These are phyloP conservation scores for Mohoua ochrocephala DNA, from an alignment of 2,113 vertebrate genomes.

Conservation along the genomic window DNA sequence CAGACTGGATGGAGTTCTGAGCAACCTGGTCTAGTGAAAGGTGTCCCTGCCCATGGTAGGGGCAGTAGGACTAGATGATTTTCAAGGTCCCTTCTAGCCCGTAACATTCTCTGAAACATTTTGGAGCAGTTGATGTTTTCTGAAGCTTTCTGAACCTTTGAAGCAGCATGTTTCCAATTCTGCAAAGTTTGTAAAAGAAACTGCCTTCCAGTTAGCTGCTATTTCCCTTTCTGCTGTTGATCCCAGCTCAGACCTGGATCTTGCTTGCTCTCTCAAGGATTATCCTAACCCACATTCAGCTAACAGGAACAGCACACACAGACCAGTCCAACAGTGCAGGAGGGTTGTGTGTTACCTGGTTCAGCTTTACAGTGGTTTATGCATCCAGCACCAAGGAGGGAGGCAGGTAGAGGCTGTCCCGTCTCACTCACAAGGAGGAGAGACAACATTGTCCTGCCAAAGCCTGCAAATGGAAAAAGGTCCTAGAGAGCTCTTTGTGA, in stretches of 20 bases:
- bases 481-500: not conserved
- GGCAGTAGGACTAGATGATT: not conserved
- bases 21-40: not conserved
- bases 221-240: not conserved
- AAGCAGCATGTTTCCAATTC: not conserved
- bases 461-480: not conserved
- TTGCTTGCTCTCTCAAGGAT: not conserved
- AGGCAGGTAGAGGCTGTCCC: not conserved
- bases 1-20: not conserved
- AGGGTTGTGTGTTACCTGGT: not conserved
- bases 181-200: not conserved
- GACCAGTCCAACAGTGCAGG: not conserved
- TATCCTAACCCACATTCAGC: not conserved
- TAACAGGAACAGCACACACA: not conserved
- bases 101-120: not conserved
- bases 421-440: not conserved
- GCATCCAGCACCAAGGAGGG: fast-evolving
- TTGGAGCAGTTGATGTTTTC: not conserved
- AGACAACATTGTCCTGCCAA: not conserved
- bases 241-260: not conserved
- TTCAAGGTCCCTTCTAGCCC: not conserved
- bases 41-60: not conserved
- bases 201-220: not conserved
- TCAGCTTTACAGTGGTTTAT: not conserved
- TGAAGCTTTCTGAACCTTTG: not conserved